Conservation (phyloP, 2,888 invertebrate genomes). For the Germaria angustata region DNA sequence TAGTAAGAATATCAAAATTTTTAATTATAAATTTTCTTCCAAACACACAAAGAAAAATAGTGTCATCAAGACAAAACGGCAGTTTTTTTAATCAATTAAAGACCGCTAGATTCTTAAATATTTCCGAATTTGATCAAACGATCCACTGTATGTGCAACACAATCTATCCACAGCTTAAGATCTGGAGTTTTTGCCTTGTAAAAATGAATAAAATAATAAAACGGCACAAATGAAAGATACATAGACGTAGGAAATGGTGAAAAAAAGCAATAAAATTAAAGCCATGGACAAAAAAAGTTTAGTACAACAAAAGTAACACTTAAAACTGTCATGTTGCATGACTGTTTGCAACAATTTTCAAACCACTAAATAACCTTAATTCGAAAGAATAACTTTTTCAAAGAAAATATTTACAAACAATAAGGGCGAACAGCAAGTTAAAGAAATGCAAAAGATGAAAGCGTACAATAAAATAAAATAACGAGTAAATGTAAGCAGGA, state of each 20-base stretch:
- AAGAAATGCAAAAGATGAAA: constrained; percentile 41
- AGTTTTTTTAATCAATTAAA: too few species aligned
- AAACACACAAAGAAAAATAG: too few species aligned
- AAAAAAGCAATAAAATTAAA: constrained; percentile 58
- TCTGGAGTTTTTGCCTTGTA: neutral
- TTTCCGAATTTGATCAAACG: too few species aligned
- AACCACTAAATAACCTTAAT: constrained; percentile 70
- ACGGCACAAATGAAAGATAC: constrained; percentile 26
- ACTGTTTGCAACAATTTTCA: constrained; percentile 68
- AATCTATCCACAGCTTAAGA: constrained; percentile 42
- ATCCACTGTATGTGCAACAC: constrained; percentile 26
- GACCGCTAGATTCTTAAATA: too few species aligned
- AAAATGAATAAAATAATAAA: constrained; percentile 12
- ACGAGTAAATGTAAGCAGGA: constrained; percentile 3
- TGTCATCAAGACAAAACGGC: too few species aligned
- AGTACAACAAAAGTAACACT: constrained; percentile 62
- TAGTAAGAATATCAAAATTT: too few species aligned
- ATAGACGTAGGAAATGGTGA: constrained; percentile 21
- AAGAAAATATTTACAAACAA: constrained; percentile 61
- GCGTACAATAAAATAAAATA: neutral
- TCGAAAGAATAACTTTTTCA: constrained; percentile 67
- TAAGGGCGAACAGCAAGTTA: constrained; percentile 13
- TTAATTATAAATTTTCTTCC: too few species aligned
- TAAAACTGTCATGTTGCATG: constrained; percentile 68
- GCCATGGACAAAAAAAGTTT: constrained; percentile 53